Evolutionary conservation across 2,888 invertebrate species (phyloP).

Genomic region (Pocota personata): DNA sequence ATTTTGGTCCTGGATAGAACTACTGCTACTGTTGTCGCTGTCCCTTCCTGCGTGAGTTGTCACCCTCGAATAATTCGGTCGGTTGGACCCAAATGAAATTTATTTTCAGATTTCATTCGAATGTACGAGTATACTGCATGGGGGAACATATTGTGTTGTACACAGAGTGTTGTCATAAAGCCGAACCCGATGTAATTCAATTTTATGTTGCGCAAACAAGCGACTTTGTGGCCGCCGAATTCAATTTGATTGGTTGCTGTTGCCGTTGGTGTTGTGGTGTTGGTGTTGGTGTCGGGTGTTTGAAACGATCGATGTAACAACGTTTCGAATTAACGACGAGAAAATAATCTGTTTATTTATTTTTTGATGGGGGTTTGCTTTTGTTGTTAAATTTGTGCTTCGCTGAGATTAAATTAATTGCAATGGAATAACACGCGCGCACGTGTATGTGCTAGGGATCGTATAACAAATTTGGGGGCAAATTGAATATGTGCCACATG

Average conservation of each 20-base stretch:
- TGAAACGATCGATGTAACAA: conserved; percentile 51
- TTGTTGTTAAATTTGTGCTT: conserved; percentile 39
- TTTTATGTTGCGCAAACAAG: conserved; percentile 72
- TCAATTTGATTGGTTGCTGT: conserved; percentile 65
- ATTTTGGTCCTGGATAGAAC: conserved; percentile 33
- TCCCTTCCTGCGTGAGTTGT: conserved; percentile 29
- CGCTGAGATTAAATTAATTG: conserved; percentile 67
- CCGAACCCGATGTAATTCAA: conserved; percentile 67
- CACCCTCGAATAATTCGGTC: conserved; percentile 68
- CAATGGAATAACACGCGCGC: conserved; percentile 32
- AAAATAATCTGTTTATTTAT: conserved; percentile 72
- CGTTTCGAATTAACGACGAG: conserved; percentile 68
- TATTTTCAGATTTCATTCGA: conserved; percentile 46
- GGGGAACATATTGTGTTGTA: conserved; percentile 19
- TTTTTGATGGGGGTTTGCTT: conserved; percentile 34
- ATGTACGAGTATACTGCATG: background rate
- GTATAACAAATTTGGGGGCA: conserved; percentile 24
- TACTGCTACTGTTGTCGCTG: background rate
- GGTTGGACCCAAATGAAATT: conserved; percentile 63
- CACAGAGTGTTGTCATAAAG: conserved; percentile 63
- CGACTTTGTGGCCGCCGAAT: conserved; percentile 67
- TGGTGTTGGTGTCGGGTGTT: background rate
- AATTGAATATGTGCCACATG: conserved; percentile 27
- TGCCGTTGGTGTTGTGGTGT: background rate
- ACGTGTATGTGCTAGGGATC: conserved; percentile 50